Conservation (phyloP, 92 coral and sea anemone genomes). For the Phenganax subtilis region DNA sequence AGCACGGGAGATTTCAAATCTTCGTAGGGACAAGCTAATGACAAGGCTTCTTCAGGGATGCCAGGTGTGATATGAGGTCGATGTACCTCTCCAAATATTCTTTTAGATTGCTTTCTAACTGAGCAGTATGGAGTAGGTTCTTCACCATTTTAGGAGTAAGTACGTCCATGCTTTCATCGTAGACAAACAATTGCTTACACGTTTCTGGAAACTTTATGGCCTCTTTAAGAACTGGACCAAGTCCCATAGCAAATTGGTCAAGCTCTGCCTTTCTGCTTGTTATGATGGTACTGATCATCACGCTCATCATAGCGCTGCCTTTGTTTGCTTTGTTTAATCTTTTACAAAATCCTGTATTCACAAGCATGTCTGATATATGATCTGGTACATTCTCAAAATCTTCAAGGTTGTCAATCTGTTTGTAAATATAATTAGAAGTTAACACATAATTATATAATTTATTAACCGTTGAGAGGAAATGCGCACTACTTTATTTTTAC, state of each 20-base stretch:
- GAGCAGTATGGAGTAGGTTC: background rate
- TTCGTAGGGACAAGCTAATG: too few species aligned
- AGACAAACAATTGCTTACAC: constrained; percentile 10
- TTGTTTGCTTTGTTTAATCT: constrained; percentile 18
- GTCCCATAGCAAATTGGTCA: constrained; percentile 23
- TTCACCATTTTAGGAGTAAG: constrained; percentile 14
- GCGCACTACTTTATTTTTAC: too few species aligned
- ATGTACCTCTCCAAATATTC: too few species aligned
- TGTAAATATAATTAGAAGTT: background rate
- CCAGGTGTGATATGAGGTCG: too few species aligned
- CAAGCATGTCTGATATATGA: background rate
- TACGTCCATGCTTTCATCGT: background rate
- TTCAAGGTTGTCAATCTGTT: background rate
- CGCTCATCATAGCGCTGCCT: background rate
- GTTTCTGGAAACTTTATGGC: constrained; percentile 6
- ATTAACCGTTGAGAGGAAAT: background rate
- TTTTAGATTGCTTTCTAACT: too few species aligned
- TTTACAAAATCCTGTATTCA: constrained; percentile 25
- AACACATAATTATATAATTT: background rate
- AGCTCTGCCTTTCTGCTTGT: constrained; percentile 25
- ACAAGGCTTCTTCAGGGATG: too few species aligned
- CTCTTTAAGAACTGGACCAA: constrained; percentile 15
- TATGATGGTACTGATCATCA: constrained; percentile 10
- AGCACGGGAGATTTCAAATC: too few species aligned
- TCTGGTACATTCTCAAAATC: constrained; percentile 18